Base-by-base conservation (phyloP, 2,888 invertebrate species). In the Dinocampus coccinellae region DNA sequence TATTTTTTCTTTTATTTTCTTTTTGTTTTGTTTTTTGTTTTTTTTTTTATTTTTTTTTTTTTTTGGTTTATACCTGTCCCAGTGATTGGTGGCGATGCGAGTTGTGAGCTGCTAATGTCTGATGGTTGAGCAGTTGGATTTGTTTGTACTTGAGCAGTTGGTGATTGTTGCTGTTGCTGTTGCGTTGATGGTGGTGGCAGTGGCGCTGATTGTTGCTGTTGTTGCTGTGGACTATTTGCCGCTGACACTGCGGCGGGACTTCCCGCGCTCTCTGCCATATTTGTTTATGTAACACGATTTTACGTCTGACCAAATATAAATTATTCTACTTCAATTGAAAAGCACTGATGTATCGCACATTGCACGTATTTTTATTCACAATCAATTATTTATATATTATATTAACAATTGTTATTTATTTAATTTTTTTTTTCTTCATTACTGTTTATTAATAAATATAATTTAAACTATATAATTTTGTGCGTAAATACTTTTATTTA, bases 31-130 rank as follows among this genome's bases (percentile, higher is more conserved):
- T 29, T 55, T 20, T 9, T 55, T n/a, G 29, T 4, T 29, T 29
- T 29, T 29, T 29, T 29, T 29, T 3, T 29, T 29, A 4, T 29
- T 29, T 29, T 29, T 29, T 29, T n/a, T n/a, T n/a, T n/a, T n/a
- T n/a, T n/a, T n/a, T n/a, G n/a, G 6, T 47, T 47, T 78, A 76
- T 87, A 87, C 87, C 87, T 87, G 87, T 87, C 82, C 87, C 87
- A 53, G 87, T 87, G 79, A 87, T 87, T 42, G 87, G 87, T 55
- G 87, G 85, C 34, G 87, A 84, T 6, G 85, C 81, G 63, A 87
- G 79, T 76, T 87, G 87, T 2, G 87, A 87, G 75, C 87, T 87
- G 81, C 84, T 87, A 68, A 87, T 87, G 75, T 87, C 87, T 77
- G 87, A 83, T 39, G 87, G 86, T 72, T 85, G 87, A 42, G 75